A percentile compares a stretch with the other conserved stretches of the same genome.
These are phyloP conservation scores for Lymantria monacha DNA, from an alignment of 2,888 invertebrate species.

Conservation along the genomic window DNA sequence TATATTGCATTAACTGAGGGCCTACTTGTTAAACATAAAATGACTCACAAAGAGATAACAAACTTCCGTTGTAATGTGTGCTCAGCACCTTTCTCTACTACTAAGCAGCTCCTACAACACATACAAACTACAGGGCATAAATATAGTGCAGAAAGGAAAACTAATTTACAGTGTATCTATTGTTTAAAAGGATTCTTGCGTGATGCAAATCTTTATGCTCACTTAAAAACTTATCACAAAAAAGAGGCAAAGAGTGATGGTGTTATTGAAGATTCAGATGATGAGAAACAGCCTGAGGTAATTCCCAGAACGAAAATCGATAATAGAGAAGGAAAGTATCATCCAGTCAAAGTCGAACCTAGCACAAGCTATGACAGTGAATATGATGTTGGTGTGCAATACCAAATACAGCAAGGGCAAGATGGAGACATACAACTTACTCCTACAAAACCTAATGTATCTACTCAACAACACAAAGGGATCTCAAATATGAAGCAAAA, in stretches of 20 bases:
- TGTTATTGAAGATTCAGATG: conserved; percentile 83
- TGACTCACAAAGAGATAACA: conserved; percentile 79
- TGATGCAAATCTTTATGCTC: conserved; percentile 86
- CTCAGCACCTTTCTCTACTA: conserved; percentile 71
- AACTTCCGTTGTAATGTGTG: conserved; percentile 82
- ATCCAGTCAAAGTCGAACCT: conserved; percentile 59
- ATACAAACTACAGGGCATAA: conserved; percentile 83
- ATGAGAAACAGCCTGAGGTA: conserved; percentile 42
- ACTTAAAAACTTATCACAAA: conserved; percentile 86
- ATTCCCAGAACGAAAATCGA: conserved; percentile 19
- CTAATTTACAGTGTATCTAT: conserved; percentile 85
- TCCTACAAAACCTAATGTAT: conserved; percentile 52
- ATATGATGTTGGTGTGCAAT: conserved; percentile 55
- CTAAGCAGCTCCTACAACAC: conserved; percentile 68
- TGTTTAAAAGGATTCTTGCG: conserved; percentile 88
- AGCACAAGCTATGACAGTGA: conserved; percentile 46
- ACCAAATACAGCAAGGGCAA: conserved; percentile 58
- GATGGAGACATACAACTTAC: conserved; percentile 77
- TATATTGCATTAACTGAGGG: conserved; percentile 89
- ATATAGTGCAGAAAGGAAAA: conserved; percentile 62
- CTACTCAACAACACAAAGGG: conserved; percentile 17
- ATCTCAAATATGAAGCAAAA: conserved; percentile 54
- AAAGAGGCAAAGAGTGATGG: conserved; percentile 85
- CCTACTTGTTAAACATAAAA: conserved; percentile 87
- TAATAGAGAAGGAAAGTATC: conserved; percentile 6